A percentile compares a stretch with the other conserved stretches of the same genome.
These are phyloP conservation scores for Taphrorychus bicolor DNA, from an alignment of 2,888 invertebrate species.

Conservation along the genomic window DNA sequence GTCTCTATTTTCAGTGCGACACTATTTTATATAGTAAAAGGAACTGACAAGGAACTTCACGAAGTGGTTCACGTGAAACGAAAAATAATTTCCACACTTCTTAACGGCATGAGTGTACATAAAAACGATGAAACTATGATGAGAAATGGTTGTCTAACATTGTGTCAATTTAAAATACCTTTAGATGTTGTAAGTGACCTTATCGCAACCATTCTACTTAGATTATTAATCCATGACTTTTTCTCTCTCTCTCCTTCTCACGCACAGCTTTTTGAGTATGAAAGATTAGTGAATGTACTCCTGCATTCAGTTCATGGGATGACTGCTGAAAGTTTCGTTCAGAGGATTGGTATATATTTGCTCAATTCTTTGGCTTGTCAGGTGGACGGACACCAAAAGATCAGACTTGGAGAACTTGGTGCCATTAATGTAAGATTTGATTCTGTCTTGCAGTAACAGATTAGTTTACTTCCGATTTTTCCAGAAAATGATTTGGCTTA, in stretches of 20 bases:
- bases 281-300: slow-evolving; percentile 82
- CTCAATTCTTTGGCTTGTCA: slow-evolving; percentile 96
- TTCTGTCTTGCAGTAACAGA: too few species aligned
- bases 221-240: too few species aligned
- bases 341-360: slow-evolving; percentile 92
- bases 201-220: background rate
- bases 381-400: slow-evolving; percentile 92
- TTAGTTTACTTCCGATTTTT: background rate
- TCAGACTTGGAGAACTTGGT: slow-evolving; percentile 87
- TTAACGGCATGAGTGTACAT: slow-evolving; percentile 90
- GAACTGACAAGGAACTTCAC: slow-evolving; percentile 78
- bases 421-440: slow-evolving; percentile 73
- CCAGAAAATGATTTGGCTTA: slow-evolving; percentile 88
- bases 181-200: slow-evolving; percentile 81
- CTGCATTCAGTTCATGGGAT: slow-evolving; percentile 82
- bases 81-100: slow-evolving; percentile 80
- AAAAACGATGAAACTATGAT: slow-evolving; percentile 91
- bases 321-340: slow-evolving; percentile 88
- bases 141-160: slow-evolving; percentile 92
- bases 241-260: too few species aligned
- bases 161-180: slow-evolving; percentile 95
- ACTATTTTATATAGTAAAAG: slow-evolving; percentile 93
- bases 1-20: slow-evolving; percentile 87
- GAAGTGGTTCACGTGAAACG: slow-evolving; percentile 72
- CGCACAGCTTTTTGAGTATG: slow-evolving; percentile 92